Percentiles rank a stretch among this genome's conserved stretches.
These are phyloP conservation scores for Columba guinea DNA, from an alignment of 2,797 vertebrate genomes.

Conservation along the genomic window DNA sequence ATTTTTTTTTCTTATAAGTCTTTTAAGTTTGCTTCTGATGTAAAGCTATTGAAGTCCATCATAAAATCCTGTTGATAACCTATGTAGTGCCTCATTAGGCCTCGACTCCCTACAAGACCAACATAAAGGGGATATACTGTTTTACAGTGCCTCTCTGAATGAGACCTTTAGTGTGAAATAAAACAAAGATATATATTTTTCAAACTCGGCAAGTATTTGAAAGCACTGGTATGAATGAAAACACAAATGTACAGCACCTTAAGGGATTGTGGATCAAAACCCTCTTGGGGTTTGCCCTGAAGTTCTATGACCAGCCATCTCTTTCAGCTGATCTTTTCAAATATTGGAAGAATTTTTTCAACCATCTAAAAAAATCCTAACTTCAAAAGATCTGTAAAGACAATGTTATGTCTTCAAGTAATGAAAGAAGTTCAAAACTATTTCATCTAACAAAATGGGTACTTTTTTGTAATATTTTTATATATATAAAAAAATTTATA, in stretches of 20 bases:
- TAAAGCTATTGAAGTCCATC: slow-evolving; percentile 25
- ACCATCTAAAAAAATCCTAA: slow-evolving; percentile 51
- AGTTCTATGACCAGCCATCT: slow-evolving; percentile 64
- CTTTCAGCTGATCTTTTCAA: slow-evolving; percentile 69
- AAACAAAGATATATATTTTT: slow-evolving; percentile 45
- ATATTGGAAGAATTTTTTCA: slow-evolving; percentile 58
- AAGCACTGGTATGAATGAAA: slow-evolving; percentile 63
- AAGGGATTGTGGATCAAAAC: slow-evolving; percentile 71
- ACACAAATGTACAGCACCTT: slow-evolving; percentile 66
- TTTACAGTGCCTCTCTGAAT: slow-evolving; percentile 50
- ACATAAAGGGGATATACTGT: slow-evolving; percentile 44
- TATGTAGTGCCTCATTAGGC: slow-evolving; percentile 52
- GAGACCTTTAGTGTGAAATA: slow-evolving; percentile 48
- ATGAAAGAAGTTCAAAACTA: slow-evolving; percentile 58
- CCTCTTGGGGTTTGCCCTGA: slow-evolving; percentile 70
- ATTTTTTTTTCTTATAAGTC: neutral
- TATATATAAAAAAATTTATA: neutral
- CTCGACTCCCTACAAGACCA: slow-evolving; percentile 30
- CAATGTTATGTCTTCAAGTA: slow-evolving; percentile 68
- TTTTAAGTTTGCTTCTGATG: slow-evolving; percentile 49
- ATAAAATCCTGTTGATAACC: slow-evolving; percentile 36
- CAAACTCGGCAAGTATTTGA: slow-evolving; percentile 65
- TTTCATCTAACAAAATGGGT: slow-evolving; percentile 57
- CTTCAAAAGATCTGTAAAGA: slow-evolving; percentile 71
- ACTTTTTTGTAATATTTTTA: neutral